Evolutionary conservation across 2,113 vertebrate genomes (phyloP).

Genomic region (Pavo muticus): DNA sequence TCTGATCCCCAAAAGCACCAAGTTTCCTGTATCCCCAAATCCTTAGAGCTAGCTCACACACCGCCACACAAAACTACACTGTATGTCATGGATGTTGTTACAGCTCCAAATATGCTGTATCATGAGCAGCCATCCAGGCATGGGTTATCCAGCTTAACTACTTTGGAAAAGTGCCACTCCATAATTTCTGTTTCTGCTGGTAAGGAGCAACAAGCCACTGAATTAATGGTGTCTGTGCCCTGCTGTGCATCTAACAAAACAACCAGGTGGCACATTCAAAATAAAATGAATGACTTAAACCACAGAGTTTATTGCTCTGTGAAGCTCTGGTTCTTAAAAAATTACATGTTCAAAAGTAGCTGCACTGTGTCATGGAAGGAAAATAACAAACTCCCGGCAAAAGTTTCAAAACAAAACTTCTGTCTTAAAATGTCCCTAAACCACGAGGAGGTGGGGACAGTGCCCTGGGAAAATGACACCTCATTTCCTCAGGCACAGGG

Average conservation of each 20-base stretch:
- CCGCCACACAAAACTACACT: background rate
- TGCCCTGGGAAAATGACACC: background rate
- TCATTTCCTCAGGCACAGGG: background rate
- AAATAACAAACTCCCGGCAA: background rate
- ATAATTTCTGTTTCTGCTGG: background rate
- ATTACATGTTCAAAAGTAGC: background rate
- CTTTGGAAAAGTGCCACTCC: background rate
- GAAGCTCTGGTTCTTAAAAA: background rate
- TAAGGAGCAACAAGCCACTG: background rate
- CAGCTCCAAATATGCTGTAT: background rate
- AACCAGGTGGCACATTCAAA: rapidly evolving
- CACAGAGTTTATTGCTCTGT: background rate
- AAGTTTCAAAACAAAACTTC: background rate
- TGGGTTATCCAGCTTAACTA: background rate
- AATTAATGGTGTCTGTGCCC: background rate
- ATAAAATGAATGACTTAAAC: background rate
- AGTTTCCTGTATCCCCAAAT: background rate
- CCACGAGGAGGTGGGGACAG: background rate
- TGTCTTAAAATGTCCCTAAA: background rate
- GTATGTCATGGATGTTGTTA: background rate
- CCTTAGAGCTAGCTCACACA: background rate
- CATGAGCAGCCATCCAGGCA: background rate
- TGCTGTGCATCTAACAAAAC: background rate
- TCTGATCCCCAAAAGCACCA: background rate
- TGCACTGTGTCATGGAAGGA: background rate